phyloP scores from a whole-genome alignment of 2,888 invertebrate species.

The Acanthopleura granulata region DNA sequence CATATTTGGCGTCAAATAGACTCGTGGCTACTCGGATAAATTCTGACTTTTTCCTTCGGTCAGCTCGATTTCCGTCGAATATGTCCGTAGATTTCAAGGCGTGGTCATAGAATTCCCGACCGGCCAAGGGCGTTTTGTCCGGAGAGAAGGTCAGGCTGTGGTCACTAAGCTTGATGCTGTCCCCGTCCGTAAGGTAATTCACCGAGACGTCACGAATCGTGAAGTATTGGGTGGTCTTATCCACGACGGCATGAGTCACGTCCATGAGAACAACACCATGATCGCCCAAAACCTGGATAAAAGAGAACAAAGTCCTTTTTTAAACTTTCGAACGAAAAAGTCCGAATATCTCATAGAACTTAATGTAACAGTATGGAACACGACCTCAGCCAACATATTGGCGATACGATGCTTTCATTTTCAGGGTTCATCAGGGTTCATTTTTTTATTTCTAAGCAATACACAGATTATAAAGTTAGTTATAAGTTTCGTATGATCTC shows the following conservation, averaged over 20 bases:
- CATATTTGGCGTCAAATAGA: constrained; percentile 40
- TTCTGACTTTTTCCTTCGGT: constrained; percentile 35
- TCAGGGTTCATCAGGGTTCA: no score
- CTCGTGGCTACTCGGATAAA: constrained; percentile 45
- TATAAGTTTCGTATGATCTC: no score
- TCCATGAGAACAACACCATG: constrained; percentile 44
- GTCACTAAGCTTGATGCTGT: constrained; percentile 37
- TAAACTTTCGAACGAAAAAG: no score
- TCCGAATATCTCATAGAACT: no score
- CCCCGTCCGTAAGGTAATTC: constrained; percentile 46
- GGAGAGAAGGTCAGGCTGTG: constrained; percentile 36
- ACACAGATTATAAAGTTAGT: no score
- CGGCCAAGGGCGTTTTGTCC: constrained; percentile 36
- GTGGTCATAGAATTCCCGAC: constrained; percentile 40
- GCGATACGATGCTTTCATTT: not conserved
- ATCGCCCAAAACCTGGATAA: constrained; percentile 42
- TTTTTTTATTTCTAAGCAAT: no score
- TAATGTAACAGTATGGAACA: no score
- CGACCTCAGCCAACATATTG: not conserved
- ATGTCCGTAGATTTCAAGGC: constrained; percentile 41
- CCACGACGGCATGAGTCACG: constrained; percentile 31
- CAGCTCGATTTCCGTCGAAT: constrained; percentile 33
- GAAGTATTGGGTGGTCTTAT: constrained; percentile 28
- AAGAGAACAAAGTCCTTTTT: constrained; percentile 16
- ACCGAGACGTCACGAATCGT: constrained; percentile 37